Evolutionary conservation across 2,888 invertebrate genomes (phyloP).

Genomic region (Tolmerus cingulatus): DNA sequence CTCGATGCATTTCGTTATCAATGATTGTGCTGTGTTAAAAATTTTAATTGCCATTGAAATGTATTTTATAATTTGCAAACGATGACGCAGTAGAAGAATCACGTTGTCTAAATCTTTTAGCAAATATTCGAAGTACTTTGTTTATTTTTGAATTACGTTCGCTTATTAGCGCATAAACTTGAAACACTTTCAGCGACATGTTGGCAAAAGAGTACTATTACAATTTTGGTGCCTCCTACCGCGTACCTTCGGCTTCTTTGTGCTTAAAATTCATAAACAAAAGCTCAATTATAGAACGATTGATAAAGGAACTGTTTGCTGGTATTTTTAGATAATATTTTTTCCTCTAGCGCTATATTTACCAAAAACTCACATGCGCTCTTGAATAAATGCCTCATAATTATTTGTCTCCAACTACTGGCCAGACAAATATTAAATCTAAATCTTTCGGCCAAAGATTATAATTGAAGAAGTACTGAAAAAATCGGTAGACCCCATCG

Average conservation of each 20-base stretch:
- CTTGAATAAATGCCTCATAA: background rate
- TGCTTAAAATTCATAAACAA: conserved; percentile 7
- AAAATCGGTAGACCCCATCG: background rate
- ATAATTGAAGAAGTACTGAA: background rate
- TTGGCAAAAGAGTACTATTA: background rate
- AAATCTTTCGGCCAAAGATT: background rate
- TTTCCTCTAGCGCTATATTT: background rate
- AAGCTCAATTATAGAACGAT: background rate
- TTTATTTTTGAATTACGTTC: background rate
- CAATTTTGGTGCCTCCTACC: background rate
- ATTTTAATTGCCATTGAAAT: background rate
- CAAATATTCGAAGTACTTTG: background rate
- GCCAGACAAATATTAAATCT: background rate
- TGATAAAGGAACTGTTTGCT: conserved; percentile 3
- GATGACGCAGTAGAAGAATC: background rate
- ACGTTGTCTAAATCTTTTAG: background rate
- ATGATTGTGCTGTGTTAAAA: background rate
- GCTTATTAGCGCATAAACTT: conserved; percentile 11
- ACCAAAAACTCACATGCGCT: conserved; percentile 7
- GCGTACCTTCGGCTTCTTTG: background rate
- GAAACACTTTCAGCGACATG: conserved; percentile 4
- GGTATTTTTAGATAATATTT: background rate
- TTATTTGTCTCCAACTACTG: background rate
- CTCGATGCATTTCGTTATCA: background rate
- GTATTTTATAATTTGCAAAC: background rate